A percentile compares a stretch with the other conserved stretches of the same genome.
These are phyloP conservation scores for Rhinopomastus cyanomelas DNA, from an alignment of 2,113 vertebrate species.

Conservation along the genomic window DNA sequence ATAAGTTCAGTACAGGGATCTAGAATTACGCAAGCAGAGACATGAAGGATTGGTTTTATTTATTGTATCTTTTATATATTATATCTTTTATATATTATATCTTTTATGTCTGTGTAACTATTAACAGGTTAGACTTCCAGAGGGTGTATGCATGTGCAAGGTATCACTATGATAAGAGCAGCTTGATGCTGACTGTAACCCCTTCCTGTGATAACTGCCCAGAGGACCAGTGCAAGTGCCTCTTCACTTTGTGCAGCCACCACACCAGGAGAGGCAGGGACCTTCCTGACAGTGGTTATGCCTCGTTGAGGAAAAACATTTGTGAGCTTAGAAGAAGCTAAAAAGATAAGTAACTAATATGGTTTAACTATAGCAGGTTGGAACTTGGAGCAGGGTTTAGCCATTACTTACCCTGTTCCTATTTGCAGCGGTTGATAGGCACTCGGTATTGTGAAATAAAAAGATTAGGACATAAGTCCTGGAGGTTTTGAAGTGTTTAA, in stretches of 20 bases:
- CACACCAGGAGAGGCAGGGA: neutral
- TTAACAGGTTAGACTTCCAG: neutral
- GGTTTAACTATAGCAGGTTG: neutral
- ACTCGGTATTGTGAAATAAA: neutral
- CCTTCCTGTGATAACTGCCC: neutral
- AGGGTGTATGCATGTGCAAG: neutral
- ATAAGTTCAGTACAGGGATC: neutral
- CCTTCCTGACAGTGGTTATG: neutral
- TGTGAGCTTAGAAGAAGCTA: neutral
- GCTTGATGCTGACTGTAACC: neutral
- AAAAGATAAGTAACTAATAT: neutral
- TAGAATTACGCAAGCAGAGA: neutral
- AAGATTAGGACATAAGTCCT: neutral
- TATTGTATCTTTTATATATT: neutral
- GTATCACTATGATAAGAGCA: neutral
- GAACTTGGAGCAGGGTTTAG: neutral
- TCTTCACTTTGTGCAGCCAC: neutral
- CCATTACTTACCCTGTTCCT: neutral
- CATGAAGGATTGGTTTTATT: neutral
- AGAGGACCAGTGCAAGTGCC: neutral
- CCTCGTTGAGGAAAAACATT: neutral
- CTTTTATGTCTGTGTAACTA: neutral
- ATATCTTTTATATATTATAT: too few relatives aligned
- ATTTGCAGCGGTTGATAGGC: neutral
- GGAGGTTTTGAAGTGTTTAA: neutral